A percentile compares a stretch with the other conserved stretches of the same genome.
Evolutionary conservation across 2,888 invertebrate genomes (phyloP).

Genomic region (Lacanobia oleracea): DNA sequence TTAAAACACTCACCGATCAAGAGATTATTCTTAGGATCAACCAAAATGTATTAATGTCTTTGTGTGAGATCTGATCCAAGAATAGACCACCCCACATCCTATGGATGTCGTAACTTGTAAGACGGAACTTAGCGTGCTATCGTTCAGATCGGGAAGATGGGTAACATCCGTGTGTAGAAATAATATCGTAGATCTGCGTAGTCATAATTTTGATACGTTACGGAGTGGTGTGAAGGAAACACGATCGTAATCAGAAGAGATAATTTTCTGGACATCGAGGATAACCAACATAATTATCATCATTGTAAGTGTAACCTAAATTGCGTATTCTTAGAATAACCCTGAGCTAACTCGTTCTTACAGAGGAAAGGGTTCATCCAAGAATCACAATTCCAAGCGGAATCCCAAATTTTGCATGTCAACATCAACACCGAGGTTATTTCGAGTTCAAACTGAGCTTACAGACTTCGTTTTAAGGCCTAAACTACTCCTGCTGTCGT

Average conservation of each 20-base stretch:
- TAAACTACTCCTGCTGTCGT: background rate
- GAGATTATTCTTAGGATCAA: slow-evolving; percentile 14
- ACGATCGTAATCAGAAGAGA: background rate
- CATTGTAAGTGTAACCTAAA: background rate
- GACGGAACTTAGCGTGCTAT: slow-evolving; percentile 34
- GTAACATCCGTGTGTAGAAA: slow-evolving; percentile 33
- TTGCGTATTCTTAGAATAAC: background rate
- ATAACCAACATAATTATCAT: background rate
- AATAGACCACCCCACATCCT: slow-evolving; percentile 53
- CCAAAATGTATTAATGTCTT: slow-evolving; percentile 19
- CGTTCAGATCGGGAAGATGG: slow-evolving; percentile 32
- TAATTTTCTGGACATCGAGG: background rate
- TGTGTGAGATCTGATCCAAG: slow-evolving; percentile 36
- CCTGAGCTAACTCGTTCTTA: background rate
- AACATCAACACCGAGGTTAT: background rate
- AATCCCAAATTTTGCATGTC: background rate
- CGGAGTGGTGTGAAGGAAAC: background rate
- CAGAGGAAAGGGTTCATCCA: background rate
- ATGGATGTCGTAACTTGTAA: slow-evolving; percentile 50
- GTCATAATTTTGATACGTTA: slow-evolving; percentile 4
- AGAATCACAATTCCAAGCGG: background rate
- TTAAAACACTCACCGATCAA: slow-evolving; percentile 17
- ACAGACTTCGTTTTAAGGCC: background rate
- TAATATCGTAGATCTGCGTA: slow-evolving; percentile 9
- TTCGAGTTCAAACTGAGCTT: background rate